Evolutionary conservation across 2,888 invertebrate genomes (phyloP).

Genomic region (Agrotis exclamationis): DNA sequence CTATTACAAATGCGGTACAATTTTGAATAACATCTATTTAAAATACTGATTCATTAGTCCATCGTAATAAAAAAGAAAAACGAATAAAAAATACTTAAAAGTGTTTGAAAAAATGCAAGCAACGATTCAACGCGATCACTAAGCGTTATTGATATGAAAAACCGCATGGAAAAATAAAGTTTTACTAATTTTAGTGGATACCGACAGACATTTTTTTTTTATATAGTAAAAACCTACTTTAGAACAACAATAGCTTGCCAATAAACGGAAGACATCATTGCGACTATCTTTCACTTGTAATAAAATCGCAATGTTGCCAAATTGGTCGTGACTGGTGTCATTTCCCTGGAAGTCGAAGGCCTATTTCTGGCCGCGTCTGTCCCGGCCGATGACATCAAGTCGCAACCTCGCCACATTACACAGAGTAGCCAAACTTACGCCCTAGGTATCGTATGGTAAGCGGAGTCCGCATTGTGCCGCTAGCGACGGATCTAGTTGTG

Average conservation of each 20-base stretch:
- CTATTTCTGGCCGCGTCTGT: background rate
- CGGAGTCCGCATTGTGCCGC: conserved; percentile 45
- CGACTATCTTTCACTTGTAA: conserved; percentile 7
- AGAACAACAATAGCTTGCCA: conserved; percentile 79
- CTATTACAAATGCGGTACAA: conserved; percentile 79
- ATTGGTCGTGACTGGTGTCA: conserved; percentile 33
- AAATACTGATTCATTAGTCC: conserved; percentile 79
- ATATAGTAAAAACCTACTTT: conserved; percentile 73
- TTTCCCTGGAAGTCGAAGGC: background rate
- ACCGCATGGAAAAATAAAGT: conserved; percentile 75
- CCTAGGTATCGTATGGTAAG: conserved; percentile 61
- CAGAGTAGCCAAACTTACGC: conserved; percentile 72
- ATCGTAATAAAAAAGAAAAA: conserved; percentile 54
- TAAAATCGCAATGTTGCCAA: conserved; percentile 40
- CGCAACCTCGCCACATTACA: conserved; percentile 51
- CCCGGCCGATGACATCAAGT: conserved; percentile 31
- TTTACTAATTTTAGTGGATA: conserved; percentile 51
- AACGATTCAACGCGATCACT: conserved; percentile 70
- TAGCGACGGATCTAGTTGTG: conserved; percentile 59
- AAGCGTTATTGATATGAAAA: conserved; percentile 84
- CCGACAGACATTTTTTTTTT: conserved; percentile 62
- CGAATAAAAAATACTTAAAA: conserved; percentile 35
- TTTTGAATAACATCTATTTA: conserved; percentile 76
- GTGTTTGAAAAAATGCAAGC: conserved; percentile 78
- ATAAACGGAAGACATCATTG: conserved; percentile 48